Percentiles rank a stretch among this genome's conserved stretches.
Evolutionary conservation across 2,113 vertebrate species (phyloP).

Genomic region (Plecotus auritus): DNA sequence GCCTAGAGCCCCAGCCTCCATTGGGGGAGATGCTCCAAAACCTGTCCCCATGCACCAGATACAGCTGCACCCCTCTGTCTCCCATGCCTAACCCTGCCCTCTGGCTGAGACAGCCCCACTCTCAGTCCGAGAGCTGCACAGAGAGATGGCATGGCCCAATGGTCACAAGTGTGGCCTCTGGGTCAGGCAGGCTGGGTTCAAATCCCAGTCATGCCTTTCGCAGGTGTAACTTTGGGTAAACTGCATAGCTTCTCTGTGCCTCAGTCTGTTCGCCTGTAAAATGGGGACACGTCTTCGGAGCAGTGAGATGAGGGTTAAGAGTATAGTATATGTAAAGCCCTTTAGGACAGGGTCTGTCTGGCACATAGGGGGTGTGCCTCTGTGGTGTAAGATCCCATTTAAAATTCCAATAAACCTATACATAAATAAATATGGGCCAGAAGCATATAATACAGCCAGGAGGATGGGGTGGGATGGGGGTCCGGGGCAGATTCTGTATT

Average conservation of each 20-base stretch:
- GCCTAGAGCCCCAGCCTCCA: neutral
- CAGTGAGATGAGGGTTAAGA: neutral
- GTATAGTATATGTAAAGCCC: neutral
- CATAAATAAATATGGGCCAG: neutral
- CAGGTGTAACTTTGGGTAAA: neutral
- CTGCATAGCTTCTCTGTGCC: neutral
- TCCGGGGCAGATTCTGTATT: neutral
- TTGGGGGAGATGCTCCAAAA: neutral
- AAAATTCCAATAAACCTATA: neutral
- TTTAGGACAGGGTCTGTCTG: neutral
- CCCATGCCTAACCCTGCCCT: neutral
- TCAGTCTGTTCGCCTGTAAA: neutral
- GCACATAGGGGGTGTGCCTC: neutral
- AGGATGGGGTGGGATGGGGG: too few species aligned
- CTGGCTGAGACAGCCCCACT: neutral
- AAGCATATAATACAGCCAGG: neutral
- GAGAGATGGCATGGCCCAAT: neutral
- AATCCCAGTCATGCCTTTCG: neutral
- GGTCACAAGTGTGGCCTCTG: neutral
- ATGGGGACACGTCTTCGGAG: neutral
- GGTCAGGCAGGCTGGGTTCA: neutral
- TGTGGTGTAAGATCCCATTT: neutral
- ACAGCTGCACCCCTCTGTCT: neutral
- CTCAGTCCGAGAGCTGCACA: accelerated
- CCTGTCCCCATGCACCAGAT: neutral